Base-by-base conservation (phyloP, 2,888 invertebrate genomes). In the Glyphotaelius pellucidus region DNA sequence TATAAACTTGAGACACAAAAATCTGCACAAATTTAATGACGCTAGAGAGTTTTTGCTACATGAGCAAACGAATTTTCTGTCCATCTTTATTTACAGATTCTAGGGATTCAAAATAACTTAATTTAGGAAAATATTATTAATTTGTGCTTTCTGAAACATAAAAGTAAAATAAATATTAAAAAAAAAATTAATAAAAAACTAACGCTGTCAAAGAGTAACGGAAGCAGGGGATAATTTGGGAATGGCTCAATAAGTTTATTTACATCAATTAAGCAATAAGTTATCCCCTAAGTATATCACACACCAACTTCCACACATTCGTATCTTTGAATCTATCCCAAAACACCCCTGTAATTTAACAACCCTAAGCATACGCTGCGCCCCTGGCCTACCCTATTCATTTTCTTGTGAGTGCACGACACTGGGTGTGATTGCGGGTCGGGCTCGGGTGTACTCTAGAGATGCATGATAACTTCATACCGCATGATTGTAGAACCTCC, bases 401-500 rank as follows among this genome's bases (percentile, higher is more conserved):
- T 32, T 81, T 32, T 35, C 83, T 19, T 83, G 35, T 35, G 35
- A 38, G 35, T 83, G 83, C 83, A 83, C 35, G 83, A 32, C 35
- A 83, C 32, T 35, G 83, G 83, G 83, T 25, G 25, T 35, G 83
- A 83, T 35, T 38, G 32, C 83, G 35, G 35, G 25, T 38, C 14
- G 35, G 83, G 83, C 19, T 35, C 35, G 19, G 35, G 83, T 83
- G 31, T 35, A 83, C 31, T 83, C 35, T 5, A 7, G 83, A 32
- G 83, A 83, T 83, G 83, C 83, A 83, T 35, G 83, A 83, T 35
- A 83, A 35, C 67, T 67, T 67, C 67, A 67, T 67, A 67, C 67
- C 67, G 67, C n/a, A 67, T 67, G 67, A 67, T 67, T 67, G 67
- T n/a, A 67, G n/a, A 67, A 67, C 67, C 67, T n/a, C 9, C 67